Conservation (phyloP, 2,888 invertebrate genomes). For the Hydroisotoma schaefferi region DNA sequence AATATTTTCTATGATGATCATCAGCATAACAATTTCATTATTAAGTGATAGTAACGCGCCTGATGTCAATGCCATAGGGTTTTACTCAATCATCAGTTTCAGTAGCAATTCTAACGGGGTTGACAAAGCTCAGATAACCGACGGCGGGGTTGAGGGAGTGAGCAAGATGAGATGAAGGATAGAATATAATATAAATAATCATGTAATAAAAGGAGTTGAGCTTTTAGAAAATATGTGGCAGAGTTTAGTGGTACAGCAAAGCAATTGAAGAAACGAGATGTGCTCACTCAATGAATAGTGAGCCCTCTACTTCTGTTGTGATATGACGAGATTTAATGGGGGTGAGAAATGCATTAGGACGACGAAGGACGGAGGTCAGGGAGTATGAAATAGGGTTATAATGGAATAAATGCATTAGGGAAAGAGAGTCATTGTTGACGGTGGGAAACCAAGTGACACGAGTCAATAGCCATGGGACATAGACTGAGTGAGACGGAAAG, state of each 20-base stretch:
- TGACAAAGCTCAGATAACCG: neutral
- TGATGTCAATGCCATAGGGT: no score
- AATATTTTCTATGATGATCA: conserved; percentile 1
- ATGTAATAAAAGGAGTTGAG: conserved; percentile 24
- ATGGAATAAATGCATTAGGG: conserved; percentile 49
- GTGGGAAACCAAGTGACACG: conserved; percentile 49
- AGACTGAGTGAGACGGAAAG: neutral
- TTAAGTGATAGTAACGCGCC: no score
- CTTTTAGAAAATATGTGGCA: conserved; percentile 19
- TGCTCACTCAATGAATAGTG: neutral
- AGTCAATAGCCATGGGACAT: conserved; percentile 43
- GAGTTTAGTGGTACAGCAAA: conserved; percentile 8
- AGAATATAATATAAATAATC: conserved; percentile 12
- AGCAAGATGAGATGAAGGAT: conserved; percentile 1
- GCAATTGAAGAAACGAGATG: conserved; percentile 11
- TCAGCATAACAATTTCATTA: no score
- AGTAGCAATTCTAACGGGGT: neutral
- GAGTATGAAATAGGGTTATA: conserved; percentile 48
- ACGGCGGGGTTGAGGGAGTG: neutral
- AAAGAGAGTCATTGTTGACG: conserved; percentile 44
- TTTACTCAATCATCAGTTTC: no score
- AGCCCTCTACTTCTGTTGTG: conserved; percentile 12
- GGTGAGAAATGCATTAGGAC: conserved; percentile 46
- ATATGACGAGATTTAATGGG: conserved; percentile 48
- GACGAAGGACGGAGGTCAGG: conserved; percentile 48